phyloP scores from a whole-genome alignment of 2,797 vertebrate genomes.

The Eleutherodactylus coqui region DNA sequence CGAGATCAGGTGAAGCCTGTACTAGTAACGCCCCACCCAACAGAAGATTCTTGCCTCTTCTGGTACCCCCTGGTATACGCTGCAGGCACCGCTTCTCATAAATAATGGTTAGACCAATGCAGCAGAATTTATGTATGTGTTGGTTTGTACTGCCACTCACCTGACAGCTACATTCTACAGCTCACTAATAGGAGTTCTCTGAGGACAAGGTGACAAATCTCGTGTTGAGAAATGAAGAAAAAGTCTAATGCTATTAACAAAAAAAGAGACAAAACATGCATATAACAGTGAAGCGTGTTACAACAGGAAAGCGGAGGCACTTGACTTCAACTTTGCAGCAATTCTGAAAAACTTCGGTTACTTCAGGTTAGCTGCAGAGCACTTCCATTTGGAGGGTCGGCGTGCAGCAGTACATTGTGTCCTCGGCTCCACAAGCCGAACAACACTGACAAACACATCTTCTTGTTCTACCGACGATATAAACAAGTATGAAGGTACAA shows the following conservation, averaged over 20 bases:
- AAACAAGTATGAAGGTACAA: background rate
- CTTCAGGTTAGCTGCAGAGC: background rate
- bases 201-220: background rate
- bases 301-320: background rate
- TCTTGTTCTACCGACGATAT: background rate
- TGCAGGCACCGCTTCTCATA: background rate
- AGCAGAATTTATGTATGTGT: background rate
- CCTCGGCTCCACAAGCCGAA: background rate
- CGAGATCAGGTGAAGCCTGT: no score
- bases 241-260: background rate
- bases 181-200: background rate
- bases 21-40: no score
- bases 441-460: background rate
- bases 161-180: background rate
- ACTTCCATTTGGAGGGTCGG: background rate
- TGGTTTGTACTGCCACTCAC: background rate
- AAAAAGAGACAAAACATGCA: background rate
- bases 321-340: constrained; percentile 23
- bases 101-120: background rate
- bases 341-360: background rate
- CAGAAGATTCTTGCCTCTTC: no score
- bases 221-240: background rate
- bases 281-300: background rate
- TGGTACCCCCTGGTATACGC: background rate
- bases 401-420: constrained; percentile 10